phyloP scores from a whole-genome alignment of 2,797 vertebrate genomes.

The Rhabdophis nuchalis region DNA sequence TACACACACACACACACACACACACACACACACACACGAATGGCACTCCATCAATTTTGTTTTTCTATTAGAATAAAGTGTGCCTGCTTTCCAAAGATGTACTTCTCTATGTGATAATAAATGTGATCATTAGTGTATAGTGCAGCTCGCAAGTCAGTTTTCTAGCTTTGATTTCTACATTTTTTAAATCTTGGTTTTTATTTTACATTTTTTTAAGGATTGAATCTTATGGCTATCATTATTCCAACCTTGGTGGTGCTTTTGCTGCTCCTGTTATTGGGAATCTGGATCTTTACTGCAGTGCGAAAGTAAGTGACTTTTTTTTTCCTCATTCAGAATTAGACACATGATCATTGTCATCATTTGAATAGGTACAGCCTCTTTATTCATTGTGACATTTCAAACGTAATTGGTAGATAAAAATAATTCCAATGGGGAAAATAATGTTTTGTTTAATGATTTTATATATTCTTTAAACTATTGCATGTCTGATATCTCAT shows the following conservation, averaged over 20 bases:
- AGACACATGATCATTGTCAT: not conserved
- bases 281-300: conserved; percentile 65
- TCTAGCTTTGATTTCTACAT: not conserved
- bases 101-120: not conserved
- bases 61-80: conserved; percentile 1
- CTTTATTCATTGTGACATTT: not conserved
- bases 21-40: too few species aligned
- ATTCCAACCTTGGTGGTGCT: conserved; percentile 62
- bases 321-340: not conserved
- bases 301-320: conserved; percentile 69
- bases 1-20: too few species aligned
- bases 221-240: conserved; percentile 66
- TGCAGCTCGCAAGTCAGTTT: not conserved
- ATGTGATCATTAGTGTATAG: not conserved
- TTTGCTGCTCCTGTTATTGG: conserved; percentile 63
- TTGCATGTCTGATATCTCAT: not conserved
- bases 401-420: not conserved
- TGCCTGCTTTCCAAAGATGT: not conserved
- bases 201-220: conserved; percentile 50
- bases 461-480: not conserved
- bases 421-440: not conserved
- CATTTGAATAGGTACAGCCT: not conserved
- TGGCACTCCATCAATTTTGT: not conserved
- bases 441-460: conserved; percentile 16
- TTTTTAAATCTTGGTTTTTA: conserved; percentile 5